phyloP scores from a whole-genome alignment of 2,888 invertebrate genomes.

The Aleiodes alternator region DNA sequence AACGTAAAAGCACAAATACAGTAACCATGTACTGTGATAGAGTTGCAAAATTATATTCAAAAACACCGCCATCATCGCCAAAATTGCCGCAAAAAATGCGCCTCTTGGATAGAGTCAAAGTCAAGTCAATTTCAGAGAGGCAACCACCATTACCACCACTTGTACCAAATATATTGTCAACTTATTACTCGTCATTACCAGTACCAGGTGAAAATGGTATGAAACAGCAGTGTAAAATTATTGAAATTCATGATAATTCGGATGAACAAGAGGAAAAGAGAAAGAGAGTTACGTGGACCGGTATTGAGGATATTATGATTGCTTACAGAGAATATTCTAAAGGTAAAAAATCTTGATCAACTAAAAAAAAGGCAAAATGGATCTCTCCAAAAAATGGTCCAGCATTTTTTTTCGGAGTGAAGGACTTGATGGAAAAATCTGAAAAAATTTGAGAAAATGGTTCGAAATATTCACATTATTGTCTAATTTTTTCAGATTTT shows the following conservation, averaged over 20 bases:
- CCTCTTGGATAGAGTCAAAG: conserved; percentile 67
- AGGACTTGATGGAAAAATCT: too few species aligned
- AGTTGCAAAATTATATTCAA: conserved; percentile 69
- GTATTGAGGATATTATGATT: conserved; percentile 71
- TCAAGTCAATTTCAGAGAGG: conserved; percentile 64
- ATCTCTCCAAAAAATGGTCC: too few species aligned
- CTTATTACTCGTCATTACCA: conserved; percentile 64
- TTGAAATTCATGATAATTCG: conserved; percentile 61
- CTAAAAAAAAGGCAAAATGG: neutral
- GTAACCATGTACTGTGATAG: conserved; percentile 76
- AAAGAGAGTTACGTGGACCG: conserved; percentile 70
- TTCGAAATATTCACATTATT: too few species aligned
- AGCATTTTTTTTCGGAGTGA: too few species aligned
- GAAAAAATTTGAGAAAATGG: too few species aligned
- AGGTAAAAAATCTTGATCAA: conserved; percentile 61
- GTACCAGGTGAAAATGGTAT: conserved; percentile 69
- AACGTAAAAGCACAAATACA: conserved; percentile 77
- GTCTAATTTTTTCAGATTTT: too few species aligned
- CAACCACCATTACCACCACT: conserved; percentile 67
- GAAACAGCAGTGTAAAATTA: conserved; percentile 65
- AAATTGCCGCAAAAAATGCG: conserved; percentile 69
- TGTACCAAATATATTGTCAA: conserved; percentile 64
- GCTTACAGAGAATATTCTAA: conserved; percentile 71
- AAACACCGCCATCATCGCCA: conserved; percentile 66
- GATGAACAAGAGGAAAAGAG: conserved; percentile 56